Evolutionary conservation across 2,113 vertebrate genomes (phyloP).

Genomic region (Mustela lutreola): DNA sequence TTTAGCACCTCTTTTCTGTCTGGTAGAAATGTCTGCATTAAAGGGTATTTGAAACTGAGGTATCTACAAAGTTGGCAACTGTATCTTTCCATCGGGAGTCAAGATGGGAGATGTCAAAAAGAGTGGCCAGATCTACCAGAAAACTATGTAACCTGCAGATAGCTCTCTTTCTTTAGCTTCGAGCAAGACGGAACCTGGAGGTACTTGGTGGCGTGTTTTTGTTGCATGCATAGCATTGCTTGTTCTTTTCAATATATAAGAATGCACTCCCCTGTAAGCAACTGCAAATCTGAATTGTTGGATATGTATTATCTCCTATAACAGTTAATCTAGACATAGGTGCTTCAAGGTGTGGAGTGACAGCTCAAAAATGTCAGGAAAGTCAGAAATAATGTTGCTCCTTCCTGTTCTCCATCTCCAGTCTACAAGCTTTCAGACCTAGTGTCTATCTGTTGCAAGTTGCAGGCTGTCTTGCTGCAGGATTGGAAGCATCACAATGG

Average conservation of each 20-base stretch:
- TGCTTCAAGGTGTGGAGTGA: not conserved
- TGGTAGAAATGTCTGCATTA: not conserved
- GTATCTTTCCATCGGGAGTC: not conserved
- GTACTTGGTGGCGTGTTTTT: not conserved
- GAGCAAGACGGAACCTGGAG: too few species aligned
- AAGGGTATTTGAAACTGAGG: not conserved
- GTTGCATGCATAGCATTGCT: not conserved
- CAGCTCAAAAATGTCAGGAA: not conserved
- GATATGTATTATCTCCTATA: not conserved
- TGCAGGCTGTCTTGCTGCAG: not conserved
- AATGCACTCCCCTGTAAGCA: not conserved
- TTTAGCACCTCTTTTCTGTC: not conserved
- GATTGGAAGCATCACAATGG: not conserved
- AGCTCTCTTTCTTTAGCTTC: not conserved
- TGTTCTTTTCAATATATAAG: not conserved
- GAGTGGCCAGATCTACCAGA: not conserved
- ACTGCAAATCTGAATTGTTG: not conserved
- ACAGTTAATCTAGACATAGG: not conserved
- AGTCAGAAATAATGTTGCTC: not conserved
- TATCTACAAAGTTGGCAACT: not conserved
- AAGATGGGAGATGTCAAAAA: not conserved
- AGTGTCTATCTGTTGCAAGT: not conserved
- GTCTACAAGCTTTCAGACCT: not conserved
- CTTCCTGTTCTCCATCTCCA: not conserved
- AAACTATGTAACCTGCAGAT: accelerated